Evolutionary conservation across 2,113 vertebrate species (phyloP), one percentile per base, ranked within the genome.

Genomic region (Pampusana beccarii): DNA sequence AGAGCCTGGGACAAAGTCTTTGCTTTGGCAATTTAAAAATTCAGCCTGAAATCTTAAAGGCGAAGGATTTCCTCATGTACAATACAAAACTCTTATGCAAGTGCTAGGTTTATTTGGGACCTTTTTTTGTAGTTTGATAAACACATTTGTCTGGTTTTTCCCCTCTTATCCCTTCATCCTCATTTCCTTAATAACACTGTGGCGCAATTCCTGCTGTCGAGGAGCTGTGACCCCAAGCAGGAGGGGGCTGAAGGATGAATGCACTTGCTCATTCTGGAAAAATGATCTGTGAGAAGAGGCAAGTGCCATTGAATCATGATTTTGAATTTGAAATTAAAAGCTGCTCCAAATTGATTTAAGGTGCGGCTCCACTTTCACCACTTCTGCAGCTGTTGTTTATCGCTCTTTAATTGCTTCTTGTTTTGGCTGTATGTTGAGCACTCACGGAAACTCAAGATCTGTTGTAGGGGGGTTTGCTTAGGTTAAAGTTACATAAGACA

Each of bases 41-140:
- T 56, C 28, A 58, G 26, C 74, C 34, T n/a, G 20, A 62, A 46
- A 23, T 60, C 26, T 25, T 58, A 7, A 38, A 64, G 69, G 40
- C 33, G 21, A 69, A 57, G 10, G 16, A 36, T 79, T 81, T 79
- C 19, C 15, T 91, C 26, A 17, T 24, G 13, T n/a, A 24, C 6
- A 7, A n/a, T 40, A 29, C 13, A 80, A 56, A 36, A 19, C 11
- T 73, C 15, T 44, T 34, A 14, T 0, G 0, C 8, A 38, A 64
- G 42, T 4, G 12, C 40, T 67, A 31, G 14, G 10, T 60, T 85
- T 79, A 65, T 67, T 60, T 85, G 33, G 40, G 64, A 25, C 34
- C 6, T 48, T 61, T 57, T 78, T 58, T 51, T 8, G 1, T 42
- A 51, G 54, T 65, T 83, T 9, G 44, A 6, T 56, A 42, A 86